Evolutionary conservation across 2,113 vertebrate genomes (phyloP).

Genomic region (Ceyx cyanopectus): DNA sequence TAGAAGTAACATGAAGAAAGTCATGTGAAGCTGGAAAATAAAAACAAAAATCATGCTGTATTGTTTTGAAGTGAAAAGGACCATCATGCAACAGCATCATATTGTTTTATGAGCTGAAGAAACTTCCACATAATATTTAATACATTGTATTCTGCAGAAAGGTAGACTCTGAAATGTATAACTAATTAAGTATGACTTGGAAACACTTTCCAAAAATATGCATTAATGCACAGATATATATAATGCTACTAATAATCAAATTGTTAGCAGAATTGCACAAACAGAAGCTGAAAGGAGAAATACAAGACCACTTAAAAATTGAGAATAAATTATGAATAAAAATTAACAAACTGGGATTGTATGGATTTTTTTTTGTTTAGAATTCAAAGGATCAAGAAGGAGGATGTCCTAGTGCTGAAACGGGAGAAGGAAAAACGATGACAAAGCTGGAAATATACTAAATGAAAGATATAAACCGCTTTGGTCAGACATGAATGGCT

Average conservation of each 20-base stretch:
- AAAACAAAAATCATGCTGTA: neutral
- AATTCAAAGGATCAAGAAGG: neutral
- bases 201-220: neutral
- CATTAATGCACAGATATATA: neutral
- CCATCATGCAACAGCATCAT: neutral
- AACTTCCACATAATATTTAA: neutral
- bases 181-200: neutral
- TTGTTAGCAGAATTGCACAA: neutral
- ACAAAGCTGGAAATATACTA: neutral
- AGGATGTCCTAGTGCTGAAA: neutral
- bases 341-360: neutral
- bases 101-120: neutral
- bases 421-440: neutral
- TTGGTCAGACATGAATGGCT: neutral
- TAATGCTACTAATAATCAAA: neutral
- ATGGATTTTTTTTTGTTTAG: neutral
- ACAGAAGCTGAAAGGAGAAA: neutral
- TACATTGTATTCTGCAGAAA: neutral
- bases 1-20: constrained; percentile 3
- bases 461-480: neutral
- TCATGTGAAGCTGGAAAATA: constrained; percentile 11
- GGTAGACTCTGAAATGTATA: neutral
- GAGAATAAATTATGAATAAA: neutral
- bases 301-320: neutral
- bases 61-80: neutral